phyloP scores from a whole-genome alignment of 2,113 vertebrate species.

The Peucedramus taeniatus region DNA sequence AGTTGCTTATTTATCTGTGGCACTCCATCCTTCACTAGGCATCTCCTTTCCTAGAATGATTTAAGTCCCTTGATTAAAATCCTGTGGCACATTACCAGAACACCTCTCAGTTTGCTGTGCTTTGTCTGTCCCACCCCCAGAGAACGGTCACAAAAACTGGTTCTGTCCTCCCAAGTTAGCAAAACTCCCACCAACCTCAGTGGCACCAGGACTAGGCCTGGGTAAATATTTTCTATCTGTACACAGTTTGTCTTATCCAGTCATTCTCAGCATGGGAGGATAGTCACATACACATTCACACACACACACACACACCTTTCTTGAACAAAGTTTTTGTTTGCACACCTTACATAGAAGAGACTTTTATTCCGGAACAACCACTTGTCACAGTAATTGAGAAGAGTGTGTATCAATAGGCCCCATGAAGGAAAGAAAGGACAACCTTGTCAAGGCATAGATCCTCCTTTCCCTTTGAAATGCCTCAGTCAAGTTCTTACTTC shows the following conservation, averaged over 20 bases:
- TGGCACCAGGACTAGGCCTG: not conserved
- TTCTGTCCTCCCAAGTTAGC: not conserved
- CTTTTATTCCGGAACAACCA: not conserved
- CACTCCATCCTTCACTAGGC: not conserved
- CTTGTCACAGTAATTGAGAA: not conserved
- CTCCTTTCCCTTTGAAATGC: not conserved
- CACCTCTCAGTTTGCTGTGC: not conserved
- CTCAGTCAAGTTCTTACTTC: not conserved
- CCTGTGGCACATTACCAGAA: not conserved
- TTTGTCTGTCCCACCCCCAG: not conserved
- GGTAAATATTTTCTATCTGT: not conserved
- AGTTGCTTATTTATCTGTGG: slow-evolving; percentile 33
- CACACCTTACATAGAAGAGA: not conserved
- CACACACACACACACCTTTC: not conserved
- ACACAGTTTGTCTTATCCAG: not conserved
- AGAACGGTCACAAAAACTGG: not conserved
- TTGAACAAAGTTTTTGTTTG: not conserved
- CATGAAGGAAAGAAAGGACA: not conserved
- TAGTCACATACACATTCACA: not conserved
- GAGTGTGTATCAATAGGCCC: not conserved
- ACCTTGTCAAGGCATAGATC: not conserved
- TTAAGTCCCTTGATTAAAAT: not conserved
- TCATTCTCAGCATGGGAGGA: not conserved
- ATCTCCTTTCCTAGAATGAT: not conserved
- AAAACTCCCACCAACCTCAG: not conserved